These are phyloP conservation scores for Patella vulgata DNA, from an alignment of 1,140 invertebrate species.

Conservation along the genomic window DNA sequence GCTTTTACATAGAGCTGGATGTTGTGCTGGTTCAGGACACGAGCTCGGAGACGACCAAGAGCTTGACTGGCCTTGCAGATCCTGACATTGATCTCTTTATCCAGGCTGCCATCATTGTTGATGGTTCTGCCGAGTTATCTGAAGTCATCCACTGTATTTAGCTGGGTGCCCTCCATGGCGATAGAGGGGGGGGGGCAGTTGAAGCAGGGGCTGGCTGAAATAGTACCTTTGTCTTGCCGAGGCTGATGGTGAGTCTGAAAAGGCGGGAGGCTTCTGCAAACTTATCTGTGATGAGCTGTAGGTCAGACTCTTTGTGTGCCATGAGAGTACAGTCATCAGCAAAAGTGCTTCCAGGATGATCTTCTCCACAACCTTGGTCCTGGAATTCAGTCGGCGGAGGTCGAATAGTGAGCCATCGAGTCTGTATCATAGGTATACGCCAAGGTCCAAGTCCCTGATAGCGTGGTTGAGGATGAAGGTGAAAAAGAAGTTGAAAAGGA, in stretches of 20 bases:
- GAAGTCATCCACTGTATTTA: background rate
- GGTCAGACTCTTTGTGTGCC: background rate
- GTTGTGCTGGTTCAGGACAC: background rate
- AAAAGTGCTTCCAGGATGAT: constrained; percentile 12
- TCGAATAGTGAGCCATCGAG: constrained; percentile 1
- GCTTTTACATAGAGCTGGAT: no score
- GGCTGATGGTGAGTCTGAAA: constrained; percentile 15
- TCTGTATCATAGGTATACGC: background rate
- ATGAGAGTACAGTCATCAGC: background rate
- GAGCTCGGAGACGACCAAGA: background rate
- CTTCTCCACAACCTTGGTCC: constrained; percentile 7
- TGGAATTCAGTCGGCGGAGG: background rate
- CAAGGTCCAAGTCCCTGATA: background rate
- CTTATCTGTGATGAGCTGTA: background rate
- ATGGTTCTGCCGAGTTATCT: no score
- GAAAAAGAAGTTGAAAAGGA: background rate
- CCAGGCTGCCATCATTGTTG: background rate
- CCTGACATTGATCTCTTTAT: constrained; percentile 1
- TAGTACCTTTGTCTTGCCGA: background rate
- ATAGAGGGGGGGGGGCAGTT: background rate
- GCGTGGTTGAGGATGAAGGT: background rate
- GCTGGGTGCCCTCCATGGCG: background rate
- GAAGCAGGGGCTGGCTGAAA: background rate
- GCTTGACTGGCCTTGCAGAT: background rate
- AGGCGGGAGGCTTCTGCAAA: background rate